phyloP scores from a whole-genome alignment of 2,888 invertebrate species.

The Encarsia formosa region DNA sequence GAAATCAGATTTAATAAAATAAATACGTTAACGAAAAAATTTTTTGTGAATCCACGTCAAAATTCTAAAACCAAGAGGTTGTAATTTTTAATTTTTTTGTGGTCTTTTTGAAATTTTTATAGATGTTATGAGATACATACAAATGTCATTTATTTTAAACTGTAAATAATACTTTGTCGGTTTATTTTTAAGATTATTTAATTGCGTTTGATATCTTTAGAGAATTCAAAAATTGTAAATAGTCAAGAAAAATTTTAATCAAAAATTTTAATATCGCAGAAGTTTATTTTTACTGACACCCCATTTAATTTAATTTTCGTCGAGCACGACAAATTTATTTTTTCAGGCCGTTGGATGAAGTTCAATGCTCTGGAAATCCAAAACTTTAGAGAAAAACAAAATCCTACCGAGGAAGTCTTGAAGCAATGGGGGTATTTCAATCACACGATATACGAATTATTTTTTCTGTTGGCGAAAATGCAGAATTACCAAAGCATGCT shows the following conservation, averaged over 20 bases:
- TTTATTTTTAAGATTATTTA: too few species aligned
- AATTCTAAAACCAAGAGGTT: neutral
- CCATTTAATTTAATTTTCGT: too few species aligned
- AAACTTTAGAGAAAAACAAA: neutral
- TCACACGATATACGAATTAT: slow-evolving; percentile 8
- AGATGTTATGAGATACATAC: too few species aligned
- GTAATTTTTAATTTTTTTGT: neutral
- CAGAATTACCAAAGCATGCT: slow-evolving; percentile 19
- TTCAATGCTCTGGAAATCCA: neutral
- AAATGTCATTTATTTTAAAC: too few species aligned
- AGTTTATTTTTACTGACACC: too few species aligned
- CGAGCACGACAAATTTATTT: too few species aligned
- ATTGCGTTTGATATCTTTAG: too few species aligned
- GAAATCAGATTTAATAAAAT: too few species aligned
- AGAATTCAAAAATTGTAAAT: too few species aligned
- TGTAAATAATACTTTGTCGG: too few species aligned
- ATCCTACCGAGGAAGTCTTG: slow-evolving; percentile 6
- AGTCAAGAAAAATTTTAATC: too few species aligned
- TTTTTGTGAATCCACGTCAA: neutral
- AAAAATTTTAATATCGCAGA: too few species aligned
- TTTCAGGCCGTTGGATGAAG: neutral
- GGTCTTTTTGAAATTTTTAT: neutral
- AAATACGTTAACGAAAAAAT: neutral
- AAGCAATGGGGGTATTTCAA: slow-evolving; percentile 4
- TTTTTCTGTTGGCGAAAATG: slow-evolving; percentile 5